These are phyloP conservation scores for Theropithecus gelada DNA, from an alignment of 2,113 vertebrate species.

Conservation along the genomic window DNA sequence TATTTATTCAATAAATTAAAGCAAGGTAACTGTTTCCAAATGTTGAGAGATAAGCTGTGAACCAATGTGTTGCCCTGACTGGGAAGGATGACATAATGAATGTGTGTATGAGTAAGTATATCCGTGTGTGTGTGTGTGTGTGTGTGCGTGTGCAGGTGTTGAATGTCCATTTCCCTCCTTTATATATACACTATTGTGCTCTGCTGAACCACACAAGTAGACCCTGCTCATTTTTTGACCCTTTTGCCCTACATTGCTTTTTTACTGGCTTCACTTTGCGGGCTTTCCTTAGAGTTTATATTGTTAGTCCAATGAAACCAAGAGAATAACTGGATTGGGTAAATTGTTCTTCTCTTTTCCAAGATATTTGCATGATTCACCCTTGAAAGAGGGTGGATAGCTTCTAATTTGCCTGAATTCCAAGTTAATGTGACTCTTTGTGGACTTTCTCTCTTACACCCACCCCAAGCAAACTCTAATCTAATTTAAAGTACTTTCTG, in stretches of 20 bases:
- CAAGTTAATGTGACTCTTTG: not conserved
- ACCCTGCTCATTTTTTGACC: not conserved
- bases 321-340: not conserved
- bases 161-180: not conserved
- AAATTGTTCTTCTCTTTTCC: not conserved
- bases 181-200: not conserved
- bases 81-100: not conserved
- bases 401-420: not conserved
- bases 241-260: not conserved
- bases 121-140: no score
- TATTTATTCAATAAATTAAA: slow-evolving; percentile 3
- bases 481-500: not conserved
- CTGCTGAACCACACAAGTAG: not conserved
- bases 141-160: not conserved
- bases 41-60: not conserved
- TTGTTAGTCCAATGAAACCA: not conserved
- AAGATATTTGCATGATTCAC: not conserved
- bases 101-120: not conserved
- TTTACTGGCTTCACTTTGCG: not conserved
- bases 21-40: slow-evolving; percentile 34
- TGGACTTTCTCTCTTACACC: not conserved
- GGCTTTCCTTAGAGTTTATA: not conserved
- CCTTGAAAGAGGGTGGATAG: not conserved
- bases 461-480: not conserved
- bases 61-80: not conserved